Evolutionary conservation across 2,797 vertebrate genomes (phyloP).

Genomic region (Alectoris magna): DNA sequence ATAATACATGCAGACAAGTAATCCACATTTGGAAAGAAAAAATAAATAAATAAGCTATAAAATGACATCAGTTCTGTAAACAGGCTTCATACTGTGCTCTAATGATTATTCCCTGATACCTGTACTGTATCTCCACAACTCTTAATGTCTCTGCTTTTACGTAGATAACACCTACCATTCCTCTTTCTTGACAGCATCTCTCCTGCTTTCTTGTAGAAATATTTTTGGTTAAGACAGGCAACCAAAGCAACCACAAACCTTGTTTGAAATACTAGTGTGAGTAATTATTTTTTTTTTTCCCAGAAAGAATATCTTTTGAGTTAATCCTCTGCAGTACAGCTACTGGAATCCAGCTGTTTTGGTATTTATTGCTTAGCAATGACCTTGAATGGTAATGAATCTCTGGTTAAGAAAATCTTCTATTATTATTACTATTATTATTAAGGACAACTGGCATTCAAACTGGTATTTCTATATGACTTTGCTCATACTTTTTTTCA

Average conservation of each 20-base stretch:
- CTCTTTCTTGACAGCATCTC: not conserved
- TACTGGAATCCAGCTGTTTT: not conserved
- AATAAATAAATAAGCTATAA: not conserved
- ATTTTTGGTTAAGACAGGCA: not conserved
- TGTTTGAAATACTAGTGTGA: not conserved
- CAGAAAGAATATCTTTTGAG: not conserved
- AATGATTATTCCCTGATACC: not conserved
- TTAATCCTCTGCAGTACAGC: fast-evolving
- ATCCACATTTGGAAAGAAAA: fast-evolving
- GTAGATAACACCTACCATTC: not conserved
- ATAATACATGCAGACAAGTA: not conserved
- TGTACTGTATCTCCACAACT: not conserved
- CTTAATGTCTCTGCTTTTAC: not conserved
- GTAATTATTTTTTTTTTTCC: not conserved
- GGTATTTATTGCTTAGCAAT: not conserved
- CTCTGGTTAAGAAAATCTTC: not conserved
- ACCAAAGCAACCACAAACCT: not conserved
- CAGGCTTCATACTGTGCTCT: not conserved
- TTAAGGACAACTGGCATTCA: not conserved
- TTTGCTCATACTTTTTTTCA: not conserved
- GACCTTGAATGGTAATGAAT: not conserved
- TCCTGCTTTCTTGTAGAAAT: not conserved
- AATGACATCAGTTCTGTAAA: not conserved
- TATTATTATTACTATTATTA: not conserved
- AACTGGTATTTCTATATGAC: not conserved